These are phyloP conservation scores for Pantherophis guttatus DNA, from an alignment of 2,113 vertebrate species.

Conservation along the genomic window DNA sequence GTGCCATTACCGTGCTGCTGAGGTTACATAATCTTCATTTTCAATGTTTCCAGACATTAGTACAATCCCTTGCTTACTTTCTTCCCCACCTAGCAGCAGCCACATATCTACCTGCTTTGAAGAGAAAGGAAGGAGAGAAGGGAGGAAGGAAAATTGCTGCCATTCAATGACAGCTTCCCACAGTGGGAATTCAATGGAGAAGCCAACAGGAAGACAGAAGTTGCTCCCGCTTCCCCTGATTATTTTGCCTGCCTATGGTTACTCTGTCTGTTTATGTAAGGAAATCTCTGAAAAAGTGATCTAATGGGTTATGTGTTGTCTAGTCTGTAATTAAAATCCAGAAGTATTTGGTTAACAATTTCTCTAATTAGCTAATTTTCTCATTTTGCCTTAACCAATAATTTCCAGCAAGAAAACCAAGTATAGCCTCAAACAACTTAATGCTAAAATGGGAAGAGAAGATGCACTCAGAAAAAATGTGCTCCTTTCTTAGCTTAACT, in stretches of 20 bases:
- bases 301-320: background rate
- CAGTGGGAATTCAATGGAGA: background rate
- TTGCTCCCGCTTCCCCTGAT: background rate
- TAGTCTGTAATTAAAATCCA: background rate
- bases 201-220: background rate
- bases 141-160: background rate
- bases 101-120: background rate
- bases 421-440: background rate
- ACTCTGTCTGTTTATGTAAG: background rate
- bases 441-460: background rate
- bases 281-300: background rate
- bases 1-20: background rate
- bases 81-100: background rate
- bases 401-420: background rate
- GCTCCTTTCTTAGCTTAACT: background rate
- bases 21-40: background rate
- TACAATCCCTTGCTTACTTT: background rate
- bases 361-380: background rate
- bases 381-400: background rate
- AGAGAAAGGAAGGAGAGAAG: background rate
- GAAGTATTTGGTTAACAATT: background rate
- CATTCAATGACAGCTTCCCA: background rate
- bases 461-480: background rate
- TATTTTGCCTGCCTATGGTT: background rate
- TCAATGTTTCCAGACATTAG: background rate